Percentiles rank a stretch among this genome's conserved stretches.
Evolutionary conservation across 2,888 invertebrate genomes (phyloP).

Genomic region (Scotopteryx bipunctaria): DNA sequence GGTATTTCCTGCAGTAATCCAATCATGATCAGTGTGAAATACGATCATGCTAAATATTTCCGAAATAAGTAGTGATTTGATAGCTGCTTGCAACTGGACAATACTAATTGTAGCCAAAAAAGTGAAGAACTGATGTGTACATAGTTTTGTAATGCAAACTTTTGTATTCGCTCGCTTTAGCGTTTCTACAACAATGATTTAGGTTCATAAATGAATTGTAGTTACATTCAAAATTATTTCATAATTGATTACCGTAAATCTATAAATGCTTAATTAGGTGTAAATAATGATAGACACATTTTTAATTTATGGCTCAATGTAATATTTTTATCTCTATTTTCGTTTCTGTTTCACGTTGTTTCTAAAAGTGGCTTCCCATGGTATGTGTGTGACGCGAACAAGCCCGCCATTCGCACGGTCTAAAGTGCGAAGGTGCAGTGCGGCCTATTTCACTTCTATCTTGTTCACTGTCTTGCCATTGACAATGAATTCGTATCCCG

Average conservation of each 20-base stretch:
- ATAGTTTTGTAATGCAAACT: slow-evolving; percentile 12
- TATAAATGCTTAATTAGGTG: slow-evolving; percentile 1
- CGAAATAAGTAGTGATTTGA: slow-evolving; percentile 8
- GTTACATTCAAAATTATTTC: not conserved
- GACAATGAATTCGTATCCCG: no score
- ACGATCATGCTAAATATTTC: not conserved
- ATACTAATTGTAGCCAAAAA: slow-evolving; percentile 14
- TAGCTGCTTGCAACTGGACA: slow-evolving; percentile 15
- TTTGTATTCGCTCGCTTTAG: not conserved
- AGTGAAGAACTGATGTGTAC: slow-evolving; percentile 6
- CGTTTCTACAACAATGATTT: not conserved
- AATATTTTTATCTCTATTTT: slow-evolving; percentile 4
- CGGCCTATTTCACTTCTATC: no score
- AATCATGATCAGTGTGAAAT: not conserved
- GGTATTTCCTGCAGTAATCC: no score
- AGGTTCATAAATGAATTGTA: not conserved
- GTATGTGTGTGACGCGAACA: no score
- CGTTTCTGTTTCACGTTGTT: not conserved
- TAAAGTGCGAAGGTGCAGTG: no score
- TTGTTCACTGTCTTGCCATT: no score
- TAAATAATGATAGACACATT: slow-evolving; percentile 8
- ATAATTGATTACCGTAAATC: not conserved
- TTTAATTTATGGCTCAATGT: slow-evolving; percentile 8
- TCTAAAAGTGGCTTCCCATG: not conserved
- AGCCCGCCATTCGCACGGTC: no score